Base-by-base conservation (phyloP, 2,888 invertebrate genomes). In the Xanthia icteritia region DNA sequence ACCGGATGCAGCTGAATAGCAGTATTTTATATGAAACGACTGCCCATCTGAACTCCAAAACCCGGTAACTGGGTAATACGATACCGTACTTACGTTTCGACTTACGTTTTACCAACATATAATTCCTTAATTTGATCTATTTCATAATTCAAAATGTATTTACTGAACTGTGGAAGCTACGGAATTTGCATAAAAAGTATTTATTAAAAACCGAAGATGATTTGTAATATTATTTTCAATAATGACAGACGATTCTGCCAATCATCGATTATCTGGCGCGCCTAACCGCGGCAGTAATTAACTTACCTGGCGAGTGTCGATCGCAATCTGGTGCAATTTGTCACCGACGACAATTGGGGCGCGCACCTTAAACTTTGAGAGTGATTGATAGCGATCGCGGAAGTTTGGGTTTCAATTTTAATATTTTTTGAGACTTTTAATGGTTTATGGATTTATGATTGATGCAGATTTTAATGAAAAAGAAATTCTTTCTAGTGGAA, bases 291-390 rank as follows among this genome's bases (percentile, higher is more conserved):
- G 15, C 68, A 27, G 63, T 87, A 79, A 87, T 81, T 72, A 85
- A 83, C 75, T 73, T 77, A 83, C 73, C 65, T 77, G 60, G 48
- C 65, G 63, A 72, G 66, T 81, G 82, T 75, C 76, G 84, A 84
- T 82, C 27, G 73, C 77, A 77, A 86, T 89, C 79, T 77, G 69
- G 17, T 88, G 81, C 80, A 89, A 89, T 89, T 88, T 89, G 88
- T 84, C 89, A 86, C 74, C 5, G 82, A 74, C 81, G 73, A 77
- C 83, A 89, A 88, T 79, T 87, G 82, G 87, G 70, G 65, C 88
- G 78, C 63, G 27, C 73, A 79, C 82, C 88, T 88, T 74, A 81
- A 84, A 86, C 85, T 86, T 84, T 54, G 56, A 36, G 27, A 56
- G 31, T 82, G 77, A 82, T 88, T 77, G 73, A 82, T 84, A 76